phyloP scores from a whole-genome alignment of 2,113 vertebrate species.

The Colaptes auratus region DNA sequence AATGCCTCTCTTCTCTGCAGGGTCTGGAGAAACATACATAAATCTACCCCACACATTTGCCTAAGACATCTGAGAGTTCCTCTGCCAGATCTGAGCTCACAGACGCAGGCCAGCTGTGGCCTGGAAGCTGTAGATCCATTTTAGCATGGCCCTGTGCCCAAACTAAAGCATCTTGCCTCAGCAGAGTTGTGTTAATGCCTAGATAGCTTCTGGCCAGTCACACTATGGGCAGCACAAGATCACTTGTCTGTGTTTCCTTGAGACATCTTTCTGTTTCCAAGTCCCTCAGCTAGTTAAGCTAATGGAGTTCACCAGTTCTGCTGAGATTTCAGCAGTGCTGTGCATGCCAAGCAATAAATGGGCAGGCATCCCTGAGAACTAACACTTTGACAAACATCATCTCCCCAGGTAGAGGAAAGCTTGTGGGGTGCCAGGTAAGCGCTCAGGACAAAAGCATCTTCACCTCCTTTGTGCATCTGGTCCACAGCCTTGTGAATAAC shows the following conservation, averaged over 20 bases:
- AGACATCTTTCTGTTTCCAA: not conserved
- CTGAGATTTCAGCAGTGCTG: not conserved
- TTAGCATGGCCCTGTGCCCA: conserved; percentile 12
- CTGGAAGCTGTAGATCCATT: not conserved
- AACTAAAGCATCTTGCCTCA: not conserved
- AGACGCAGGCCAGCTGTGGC: conserved; percentile 18
- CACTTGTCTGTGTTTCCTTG: not conserved
- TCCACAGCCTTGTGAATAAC: not conserved
- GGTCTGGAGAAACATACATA: not conserved
- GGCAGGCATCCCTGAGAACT: not conserved
- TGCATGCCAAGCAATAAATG: not conserved
- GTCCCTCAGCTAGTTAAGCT: not conserved
- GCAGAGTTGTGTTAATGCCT: not conserved
- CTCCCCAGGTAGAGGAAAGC: not conserved
- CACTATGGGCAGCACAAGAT: not conserved
- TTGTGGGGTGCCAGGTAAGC: not conserved
- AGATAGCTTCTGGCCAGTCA: not conserved
- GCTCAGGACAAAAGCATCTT: not conserved
- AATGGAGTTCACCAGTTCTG: not conserved
- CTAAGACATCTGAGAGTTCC: not conserved
- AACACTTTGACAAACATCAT: not conserved
- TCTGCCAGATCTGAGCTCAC: conserved; percentile 7
- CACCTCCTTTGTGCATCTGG: not conserved
- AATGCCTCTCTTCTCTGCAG: not conserved
- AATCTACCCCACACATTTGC: not conserved